Conservation (phyloP, 2,797 vertebrate genomes). For the Tokudaia tokunoshimensis region DNA sequence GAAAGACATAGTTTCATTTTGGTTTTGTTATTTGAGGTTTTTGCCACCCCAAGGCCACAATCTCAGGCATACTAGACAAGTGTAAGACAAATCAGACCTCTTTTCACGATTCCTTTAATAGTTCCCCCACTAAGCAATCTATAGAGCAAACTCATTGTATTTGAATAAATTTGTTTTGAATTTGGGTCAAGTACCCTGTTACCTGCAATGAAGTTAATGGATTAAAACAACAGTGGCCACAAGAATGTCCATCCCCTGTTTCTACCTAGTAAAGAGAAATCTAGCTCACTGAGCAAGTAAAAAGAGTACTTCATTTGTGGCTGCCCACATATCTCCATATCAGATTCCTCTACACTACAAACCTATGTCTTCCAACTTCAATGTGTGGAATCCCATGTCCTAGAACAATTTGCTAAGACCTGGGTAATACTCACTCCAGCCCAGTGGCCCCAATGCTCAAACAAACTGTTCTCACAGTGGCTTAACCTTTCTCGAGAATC, state of each 20-base stretch:
- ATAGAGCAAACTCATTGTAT: neutral
- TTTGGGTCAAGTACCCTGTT: neutral
- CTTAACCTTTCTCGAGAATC: conserved; percentile 37
- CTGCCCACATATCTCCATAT: neutral
- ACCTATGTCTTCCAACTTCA: neutral
- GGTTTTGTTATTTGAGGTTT: neutral
- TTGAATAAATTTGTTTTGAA: neutral
- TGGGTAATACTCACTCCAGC: conserved; percentile 39
- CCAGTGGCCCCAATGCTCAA: conserved; percentile 15
- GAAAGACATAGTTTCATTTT: neutral
- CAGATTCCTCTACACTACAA: neutral
- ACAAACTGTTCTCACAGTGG: conserved; percentile 63
- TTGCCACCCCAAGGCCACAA: neutral
- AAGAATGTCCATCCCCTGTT: neutral
- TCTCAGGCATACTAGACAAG: no score
- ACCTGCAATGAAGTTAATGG: neutral
- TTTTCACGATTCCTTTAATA: neutral
- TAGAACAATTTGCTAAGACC: conserved; percentile 54
- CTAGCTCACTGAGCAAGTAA: neutral
- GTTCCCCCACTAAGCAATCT: neutral
- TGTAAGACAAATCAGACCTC: neutral
- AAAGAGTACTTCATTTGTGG: neutral
- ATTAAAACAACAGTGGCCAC: neutral
- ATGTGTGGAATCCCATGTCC: neutral
- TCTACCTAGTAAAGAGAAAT: neutral